Evolutionary conservation across 2,888 invertebrate genomes (phyloP), one percentile per base, ranked within the genome.

Genomic region (Drosophila trichaetosa): DNA sequence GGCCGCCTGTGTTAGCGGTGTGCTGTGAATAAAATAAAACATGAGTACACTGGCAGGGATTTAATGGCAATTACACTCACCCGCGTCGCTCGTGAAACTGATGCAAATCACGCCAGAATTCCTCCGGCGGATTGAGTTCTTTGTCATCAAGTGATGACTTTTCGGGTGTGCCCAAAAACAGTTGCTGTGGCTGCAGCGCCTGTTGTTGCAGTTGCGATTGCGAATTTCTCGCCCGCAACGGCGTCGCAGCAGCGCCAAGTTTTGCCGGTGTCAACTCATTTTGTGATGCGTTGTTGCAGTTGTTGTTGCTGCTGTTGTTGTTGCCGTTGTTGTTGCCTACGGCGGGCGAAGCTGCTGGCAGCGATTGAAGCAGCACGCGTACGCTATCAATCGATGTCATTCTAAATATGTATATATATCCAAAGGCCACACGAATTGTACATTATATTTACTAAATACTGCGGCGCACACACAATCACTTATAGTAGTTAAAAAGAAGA

Each of bases 1-100:
- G 4, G 97, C 97, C 36, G 95, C 95, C 89, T 94, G 94, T 78
- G 89, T 94, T n/a, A 93, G 82, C n/a, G 94, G 92, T 33, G 94
- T 94, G 83, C 96, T 96, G 93, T 72, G 11, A 13, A n/a, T 31
- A 10, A 60, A 36, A 2, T 3, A 18, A 21, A 42, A n/a, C 8
- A 2, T 24, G 1, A 49, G 11, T 31, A 33, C 8, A 46, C 8
- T 8, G 16, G 1, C 46, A 46, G 2, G 7, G 4, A 16, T 24
- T 21, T 38, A 4, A 21, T 18, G 2, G 7, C 18, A 16, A 18
- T 49, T 40, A 11, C 10, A 2, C 96, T 96, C 94, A 98, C 98
- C 98, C 97, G 94, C 97, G 96, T 87, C 96, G 96, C 83, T 97
- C 97, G 93, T 98, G 98, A 93, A 98, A 98, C 93, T 97, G 97